Conservation (phyloP, 2,888 invertebrate genomes). For the Sipha maydis region DNA sequence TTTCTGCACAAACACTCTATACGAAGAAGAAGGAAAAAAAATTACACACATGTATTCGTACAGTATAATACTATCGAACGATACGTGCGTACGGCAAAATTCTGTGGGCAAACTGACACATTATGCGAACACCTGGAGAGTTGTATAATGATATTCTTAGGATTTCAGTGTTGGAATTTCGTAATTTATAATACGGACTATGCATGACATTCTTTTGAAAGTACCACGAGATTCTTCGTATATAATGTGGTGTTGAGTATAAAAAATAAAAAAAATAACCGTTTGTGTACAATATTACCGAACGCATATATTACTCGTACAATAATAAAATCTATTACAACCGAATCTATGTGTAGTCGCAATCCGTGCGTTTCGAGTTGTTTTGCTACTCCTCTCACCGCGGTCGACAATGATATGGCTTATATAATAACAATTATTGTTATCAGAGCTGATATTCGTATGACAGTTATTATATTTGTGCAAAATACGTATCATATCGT, state of each 20-base stretch:
- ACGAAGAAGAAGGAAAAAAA: not conserved
- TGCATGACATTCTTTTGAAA: conserved; percentile 31
- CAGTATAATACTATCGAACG: not conserved
- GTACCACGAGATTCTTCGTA: conserved; percentile 1
- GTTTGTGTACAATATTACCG: not conserved
- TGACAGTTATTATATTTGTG: too few relatives aligned
- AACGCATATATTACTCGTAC: not conserved
- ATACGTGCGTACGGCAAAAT: not conserved
- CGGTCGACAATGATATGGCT: too few relatives aligned
- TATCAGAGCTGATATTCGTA: too few relatives aligned
- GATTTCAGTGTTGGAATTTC: conserved; percentile 32
- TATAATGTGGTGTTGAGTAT: not conserved
- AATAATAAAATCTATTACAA: too few relatives aligned
- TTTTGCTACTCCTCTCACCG: too few relatives aligned
- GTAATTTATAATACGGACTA: conserved; percentile 9
- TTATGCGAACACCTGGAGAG: conserved; percentile 19
- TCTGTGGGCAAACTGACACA: not conserved
- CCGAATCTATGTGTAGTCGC: too few relatives aligned
- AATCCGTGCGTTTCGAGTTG: too few relatives aligned
- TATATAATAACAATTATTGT: too few relatives aligned
- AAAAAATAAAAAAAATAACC: not conserved
- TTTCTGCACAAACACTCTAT: not conserved
- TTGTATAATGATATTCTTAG: conserved; percentile 1
- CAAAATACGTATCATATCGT: too few relatives aligned
- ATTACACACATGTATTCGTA: too few relatives aligned